phyloP scores from a whole-genome alignment of 2,113 vertebrate genomes.

The Pygoscelis antarcticus region DNA sequence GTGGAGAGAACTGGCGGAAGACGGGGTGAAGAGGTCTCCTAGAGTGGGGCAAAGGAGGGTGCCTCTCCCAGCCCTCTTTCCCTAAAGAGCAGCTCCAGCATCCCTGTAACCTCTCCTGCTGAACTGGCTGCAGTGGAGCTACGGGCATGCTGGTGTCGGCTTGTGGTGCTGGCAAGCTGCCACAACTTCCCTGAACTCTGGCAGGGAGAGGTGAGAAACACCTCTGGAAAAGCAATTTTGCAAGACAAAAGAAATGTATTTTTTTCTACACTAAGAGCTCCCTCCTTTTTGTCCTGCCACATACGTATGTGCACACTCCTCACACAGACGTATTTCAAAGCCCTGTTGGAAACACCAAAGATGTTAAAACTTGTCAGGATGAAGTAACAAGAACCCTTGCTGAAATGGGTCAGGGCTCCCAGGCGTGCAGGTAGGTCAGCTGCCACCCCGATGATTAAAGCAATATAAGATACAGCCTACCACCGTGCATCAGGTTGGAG shows the following conservation, averaged over 20 bases:
- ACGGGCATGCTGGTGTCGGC: rapidly evolving
- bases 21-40: neutral
- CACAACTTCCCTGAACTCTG: neutral
- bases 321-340: neutral
- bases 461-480: neutral
- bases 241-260: neutral
- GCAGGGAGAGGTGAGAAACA: neutral
- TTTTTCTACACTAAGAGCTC: neutral
- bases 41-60: neutral
- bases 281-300: neutral
- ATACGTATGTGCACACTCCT: neutral
- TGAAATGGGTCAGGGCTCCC: neutral
- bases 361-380: neutral
- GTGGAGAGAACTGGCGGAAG: neutral
- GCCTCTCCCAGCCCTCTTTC: neutral
- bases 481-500: neutral
- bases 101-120: neutral
- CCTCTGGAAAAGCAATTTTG: neutral
- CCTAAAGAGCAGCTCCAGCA: neutral
- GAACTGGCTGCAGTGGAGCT: neutral
- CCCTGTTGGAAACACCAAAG: neutral
- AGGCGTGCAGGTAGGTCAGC: neutral
- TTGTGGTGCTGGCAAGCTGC: neutral
- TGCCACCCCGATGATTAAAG: neutral
- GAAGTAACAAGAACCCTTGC: neutral